A percentile compares a stretch with the other conserved stretches of the same genome.
phyloP scores from a whole-genome alignment of 2,113 vertebrate species.

The Macquaria australasica region DNA sequence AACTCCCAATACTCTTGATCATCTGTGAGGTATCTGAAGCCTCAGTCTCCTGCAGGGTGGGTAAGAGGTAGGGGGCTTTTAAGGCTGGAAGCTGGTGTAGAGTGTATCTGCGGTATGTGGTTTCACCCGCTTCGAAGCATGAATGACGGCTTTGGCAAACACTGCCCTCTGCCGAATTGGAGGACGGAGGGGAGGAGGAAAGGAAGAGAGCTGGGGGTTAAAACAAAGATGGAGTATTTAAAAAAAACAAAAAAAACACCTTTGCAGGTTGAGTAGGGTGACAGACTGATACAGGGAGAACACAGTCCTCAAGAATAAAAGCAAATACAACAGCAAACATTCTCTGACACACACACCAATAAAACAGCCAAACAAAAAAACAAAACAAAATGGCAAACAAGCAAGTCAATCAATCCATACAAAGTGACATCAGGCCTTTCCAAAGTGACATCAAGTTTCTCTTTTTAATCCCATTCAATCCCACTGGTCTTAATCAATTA shows the following conservation, averaged over 20 bases:
- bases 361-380: constrained; percentile 61
- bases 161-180: constrained; percentile 58
- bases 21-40: constrained; percentile 69
- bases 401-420: constrained; percentile 80
- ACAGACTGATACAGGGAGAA: constrained; percentile 72
- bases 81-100: constrained; percentile 87
- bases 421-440: constrained; percentile 85
- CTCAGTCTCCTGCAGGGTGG: constrained; percentile 69
- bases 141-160: constrained; percentile 75
- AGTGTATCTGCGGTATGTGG: constrained; percentile 67
- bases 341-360: constrained; percentile 70
- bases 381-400: constrained; percentile 68
- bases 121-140: constrained; percentile 72
- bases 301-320: constrained; percentile 77
- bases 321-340: constrained; percentile 76
- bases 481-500: constrained; percentile 54
- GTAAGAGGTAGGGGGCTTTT: constrained; percentile 81
- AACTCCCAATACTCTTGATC: constrained; percentile 58
- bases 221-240: constrained; percentile 59
- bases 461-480: constrained; percentile 67
- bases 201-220: constrained; percentile 40
- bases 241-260: constrained; percentile 60
- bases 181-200: constrained; percentile 51
- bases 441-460: constrained; percentile 86
- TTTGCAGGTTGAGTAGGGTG: constrained; percentile 57